Conservation (phyloP, 2,888 invertebrate genomes). For the Tachina grossa region DNA sequence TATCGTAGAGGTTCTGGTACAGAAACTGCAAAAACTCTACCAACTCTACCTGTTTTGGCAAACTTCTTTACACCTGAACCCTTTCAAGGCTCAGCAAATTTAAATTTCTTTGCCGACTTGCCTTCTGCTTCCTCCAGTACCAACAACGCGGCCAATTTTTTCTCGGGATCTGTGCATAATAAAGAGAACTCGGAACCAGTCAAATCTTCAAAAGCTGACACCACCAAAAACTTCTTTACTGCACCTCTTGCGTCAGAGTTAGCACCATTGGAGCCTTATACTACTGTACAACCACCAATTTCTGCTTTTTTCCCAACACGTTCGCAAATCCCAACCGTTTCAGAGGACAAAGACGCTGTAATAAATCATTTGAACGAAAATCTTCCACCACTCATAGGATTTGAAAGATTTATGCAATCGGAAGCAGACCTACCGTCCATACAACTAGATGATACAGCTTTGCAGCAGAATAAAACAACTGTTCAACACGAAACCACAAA, state of each 20-base stretch:
- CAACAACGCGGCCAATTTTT: constrained; percentile 40
- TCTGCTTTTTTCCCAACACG: constrained; percentile 58
- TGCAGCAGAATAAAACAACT: constrained; percentile 5
- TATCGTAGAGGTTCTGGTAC: constrained; percentile 61
- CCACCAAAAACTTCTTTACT: constrained; percentile 15
- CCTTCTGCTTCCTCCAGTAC: constrained; percentile 24
- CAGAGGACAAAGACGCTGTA: constrained; percentile 24
- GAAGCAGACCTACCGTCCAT: background rate
- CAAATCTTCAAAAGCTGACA: background rate
- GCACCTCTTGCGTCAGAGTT: constrained; percentile 12
- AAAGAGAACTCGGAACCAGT: constrained; percentile 4
- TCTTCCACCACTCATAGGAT: constrained; percentile 51
- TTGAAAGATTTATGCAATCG: constrained; percentile 48
- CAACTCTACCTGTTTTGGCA: constrained; percentile 63
- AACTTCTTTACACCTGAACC: constrained; percentile 71
- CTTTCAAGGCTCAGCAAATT: constrained; percentile 39
- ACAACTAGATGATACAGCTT: constrained; percentile 13
- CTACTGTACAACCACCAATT: constrained; percentile 36
- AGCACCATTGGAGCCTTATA: constrained; percentile 43
- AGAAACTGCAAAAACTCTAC: constrained; percentile 34
- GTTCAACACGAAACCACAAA: constrained; percentile 36
- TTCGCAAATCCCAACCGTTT: constrained; percentile 43
- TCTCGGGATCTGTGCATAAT: constrained; percentile 6
- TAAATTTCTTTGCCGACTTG: constrained; percentile 69
- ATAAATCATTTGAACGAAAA: constrained; percentile 26